These are phyloP conservation scores for Ypsolopha scabrella DNA, from an alignment of 2,888 invertebrate species.

Conservation along the genomic window DNA sequence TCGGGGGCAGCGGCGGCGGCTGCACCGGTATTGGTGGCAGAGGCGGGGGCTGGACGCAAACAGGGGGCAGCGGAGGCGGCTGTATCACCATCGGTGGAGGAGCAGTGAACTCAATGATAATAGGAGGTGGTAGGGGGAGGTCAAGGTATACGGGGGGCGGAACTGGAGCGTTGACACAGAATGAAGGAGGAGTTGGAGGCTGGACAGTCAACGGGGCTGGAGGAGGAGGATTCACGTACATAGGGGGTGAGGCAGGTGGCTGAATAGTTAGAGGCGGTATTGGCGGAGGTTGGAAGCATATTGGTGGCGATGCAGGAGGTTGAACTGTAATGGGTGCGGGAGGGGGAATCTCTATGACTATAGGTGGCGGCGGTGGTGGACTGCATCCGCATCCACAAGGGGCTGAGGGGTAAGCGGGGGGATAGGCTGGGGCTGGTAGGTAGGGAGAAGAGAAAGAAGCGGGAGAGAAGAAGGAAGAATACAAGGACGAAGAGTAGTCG, in stretches of 20 bases:
- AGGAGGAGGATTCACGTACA: constrained; percentile 34
- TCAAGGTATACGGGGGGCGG: constrained; percentile 23
- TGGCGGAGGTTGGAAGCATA: constrained; percentile 31
- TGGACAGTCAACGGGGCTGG: constrained; percentile 45
- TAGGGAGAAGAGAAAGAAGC: constrained; percentile 7
- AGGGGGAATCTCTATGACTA: constrained; percentile 35
- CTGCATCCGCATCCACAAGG: constrained; percentile 32
- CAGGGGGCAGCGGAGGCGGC: constrained; percentile 43
- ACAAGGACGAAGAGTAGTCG: constrained; percentile 35
- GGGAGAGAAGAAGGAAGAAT: constrained; percentile 8
- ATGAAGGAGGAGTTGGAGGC: constrained; percentile 32
- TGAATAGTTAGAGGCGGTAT: constrained; percentile 20
- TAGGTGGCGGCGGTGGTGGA: constrained; percentile 34
- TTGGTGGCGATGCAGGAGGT: constrained; percentile 34
- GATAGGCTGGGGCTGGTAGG: background rate
- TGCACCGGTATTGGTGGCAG: constrained; percentile 49
- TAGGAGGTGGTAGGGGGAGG: constrained; percentile 21
- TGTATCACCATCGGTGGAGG: constrained; percentile 46
- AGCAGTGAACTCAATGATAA: constrained; percentile 24
- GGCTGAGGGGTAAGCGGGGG: constrained; percentile 20
- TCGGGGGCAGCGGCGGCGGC: constrained; percentile 41
- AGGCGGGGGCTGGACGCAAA: constrained; percentile 50
- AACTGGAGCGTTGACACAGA: constrained; percentile 19
- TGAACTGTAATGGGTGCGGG: constrained; percentile 30
- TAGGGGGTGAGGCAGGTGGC: constrained; percentile 30